phyloP scores from a whole-genome alignment of 2,797 vertebrate species.

The Limosa lapponica region DNA sequence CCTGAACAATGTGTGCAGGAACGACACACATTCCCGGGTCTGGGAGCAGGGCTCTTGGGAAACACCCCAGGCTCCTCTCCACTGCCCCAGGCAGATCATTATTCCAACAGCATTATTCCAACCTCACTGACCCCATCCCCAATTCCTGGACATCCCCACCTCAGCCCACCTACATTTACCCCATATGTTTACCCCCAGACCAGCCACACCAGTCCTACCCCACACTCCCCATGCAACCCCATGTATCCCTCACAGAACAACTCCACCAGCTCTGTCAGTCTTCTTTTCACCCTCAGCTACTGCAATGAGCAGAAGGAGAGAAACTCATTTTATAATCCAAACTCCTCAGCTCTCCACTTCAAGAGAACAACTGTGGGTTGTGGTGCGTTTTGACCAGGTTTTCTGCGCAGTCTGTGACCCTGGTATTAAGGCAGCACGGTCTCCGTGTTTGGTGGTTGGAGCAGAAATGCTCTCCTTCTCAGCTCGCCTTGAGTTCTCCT shows the following conservation, averaged over 20 bases:
- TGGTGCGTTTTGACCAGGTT: neutral
- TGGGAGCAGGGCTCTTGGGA: neutral
- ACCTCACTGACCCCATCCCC: neutral
- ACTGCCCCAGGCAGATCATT: fast-evolving
- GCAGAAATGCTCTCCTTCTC: neutral
- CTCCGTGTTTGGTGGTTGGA: neutral
- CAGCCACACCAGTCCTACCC: neutral
- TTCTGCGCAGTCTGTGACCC: neutral
- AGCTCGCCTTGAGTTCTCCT: neutral
- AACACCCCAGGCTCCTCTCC: fast-evolving
- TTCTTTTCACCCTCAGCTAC: neutral
- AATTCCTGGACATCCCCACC: fast-evolving
- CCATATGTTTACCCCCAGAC: no score
- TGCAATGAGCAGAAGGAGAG: neutral
- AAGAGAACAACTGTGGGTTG: neutral
- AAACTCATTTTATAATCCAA: neutral
- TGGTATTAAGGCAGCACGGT: fast-evolving
- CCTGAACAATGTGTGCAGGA: neutral
- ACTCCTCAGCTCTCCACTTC: neutral
- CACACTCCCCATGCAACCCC: neutral
- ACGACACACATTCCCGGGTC: fast-evolving
- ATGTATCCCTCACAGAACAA: neutral
- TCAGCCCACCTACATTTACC: neutral
- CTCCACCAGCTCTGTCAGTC: neutral
- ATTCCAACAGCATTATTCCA: neutral